A percentile compares a stretch with the other conserved stretches of the same genome.
phyloP scores from a whole-genome alignment of 2,888 invertebrate species.

The Lissocephala sabroskyi region DNA sequence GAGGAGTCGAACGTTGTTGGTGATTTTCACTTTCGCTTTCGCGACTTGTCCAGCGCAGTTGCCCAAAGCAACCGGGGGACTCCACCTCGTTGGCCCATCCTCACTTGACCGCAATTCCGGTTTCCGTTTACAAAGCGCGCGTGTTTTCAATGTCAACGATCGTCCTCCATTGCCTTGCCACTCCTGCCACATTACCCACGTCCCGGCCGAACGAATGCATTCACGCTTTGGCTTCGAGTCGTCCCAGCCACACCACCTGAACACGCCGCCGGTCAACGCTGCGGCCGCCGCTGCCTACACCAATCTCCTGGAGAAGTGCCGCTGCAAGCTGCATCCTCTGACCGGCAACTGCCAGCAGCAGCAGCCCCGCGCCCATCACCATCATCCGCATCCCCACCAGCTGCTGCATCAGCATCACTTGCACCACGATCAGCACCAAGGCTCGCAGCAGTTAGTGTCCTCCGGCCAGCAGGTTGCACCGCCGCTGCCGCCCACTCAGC shows the following conservation, averaged over 20 bases:
- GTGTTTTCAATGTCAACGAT: background rate
- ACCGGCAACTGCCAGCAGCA: slow-evolving; percentile 29
- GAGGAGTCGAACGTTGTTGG: slow-evolving; percentile 21
- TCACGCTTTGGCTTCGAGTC: slow-evolving; percentile 64
- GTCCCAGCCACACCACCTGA: slow-evolving; percentile 41
- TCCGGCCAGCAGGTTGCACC: slow-evolving; percentile 18
- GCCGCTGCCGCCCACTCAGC: slow-evolving; percentile 43
- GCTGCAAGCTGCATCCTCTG: slow-evolving; percentile 49
- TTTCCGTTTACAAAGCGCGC: slow-evolving; percentile 35
- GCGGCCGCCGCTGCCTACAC: slow-evolving; percentile 35
- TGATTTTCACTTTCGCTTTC: slow-evolving; percentile 66
- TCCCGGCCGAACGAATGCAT: slow-evolving; percentile 64
- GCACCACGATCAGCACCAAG: slow-evolving; percentile 19
- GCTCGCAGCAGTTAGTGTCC: slow-evolving; percentile 18
- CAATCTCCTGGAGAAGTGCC: slow-evolving; percentile 63
- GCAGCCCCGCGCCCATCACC: slow-evolving; percentile 23
- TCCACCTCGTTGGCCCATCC: background rate
- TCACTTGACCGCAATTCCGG: slow-evolving; percentile 18
- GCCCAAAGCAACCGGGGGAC: slow-evolving; percentile 46
- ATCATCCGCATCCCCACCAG: slow-evolving; percentile 22
- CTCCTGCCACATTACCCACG: background rate
- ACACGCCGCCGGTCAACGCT: slow-evolving; percentile 24
- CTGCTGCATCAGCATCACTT: slow-evolving; percentile 25
- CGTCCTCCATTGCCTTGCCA: background rate
- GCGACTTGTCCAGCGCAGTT: slow-evolving; percentile 42